Base-by-base conservation (phyloP, 1,140 invertebrate species). In the Thaumetopoea pityocampa region DNA sequence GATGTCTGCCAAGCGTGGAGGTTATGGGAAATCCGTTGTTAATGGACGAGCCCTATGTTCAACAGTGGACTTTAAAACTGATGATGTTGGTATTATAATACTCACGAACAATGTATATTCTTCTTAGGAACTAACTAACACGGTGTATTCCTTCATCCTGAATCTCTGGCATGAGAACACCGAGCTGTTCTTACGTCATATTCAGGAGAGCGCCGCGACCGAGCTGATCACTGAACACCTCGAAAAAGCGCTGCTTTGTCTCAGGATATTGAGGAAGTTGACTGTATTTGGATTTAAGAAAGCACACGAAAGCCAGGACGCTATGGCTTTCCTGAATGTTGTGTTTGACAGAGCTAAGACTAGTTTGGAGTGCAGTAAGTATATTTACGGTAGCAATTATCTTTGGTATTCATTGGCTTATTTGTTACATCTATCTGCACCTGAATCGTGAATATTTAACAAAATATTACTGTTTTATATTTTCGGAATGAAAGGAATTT, bases 231-330 rank as follows among this genome's bases (percentile, higher is more conserved):
- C 87, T 5, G 86, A 87, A 51, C 87, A 89, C 34, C 67, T 97
- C 59, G 93, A 96, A 56, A 93, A 93, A 52, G 93, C 93, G 4
- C 84, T 94, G 3, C 81, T 96, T 0, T 86, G 90, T 22, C 83
- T 96, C 23, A 91, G 92, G 72, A 93, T 96, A 53, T 71, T 98
- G 26, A 87, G 94, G 47, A 96, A 96, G 70, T 84, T 97, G 17
- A 89, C 92, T 0, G 88, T 94, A 4, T 90, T 92, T 78, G 96
- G 96, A 1, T 92, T 95, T 50, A 90, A 89, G 60, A 92, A 92
- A 55, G 91, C 92, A 5, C 89, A 93, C 34, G 89, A 93, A 63
- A 91, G 88, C 66, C 83, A 87, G 35, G 90, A 93, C 57, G 92
- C 91, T 22, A 87, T 92, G 62, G 86, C 87, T 1, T 97, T 98